phyloP scores from a whole-genome alignment of 2,113 vertebrate genomes.

The Onychostoma macrolepis region DNA sequence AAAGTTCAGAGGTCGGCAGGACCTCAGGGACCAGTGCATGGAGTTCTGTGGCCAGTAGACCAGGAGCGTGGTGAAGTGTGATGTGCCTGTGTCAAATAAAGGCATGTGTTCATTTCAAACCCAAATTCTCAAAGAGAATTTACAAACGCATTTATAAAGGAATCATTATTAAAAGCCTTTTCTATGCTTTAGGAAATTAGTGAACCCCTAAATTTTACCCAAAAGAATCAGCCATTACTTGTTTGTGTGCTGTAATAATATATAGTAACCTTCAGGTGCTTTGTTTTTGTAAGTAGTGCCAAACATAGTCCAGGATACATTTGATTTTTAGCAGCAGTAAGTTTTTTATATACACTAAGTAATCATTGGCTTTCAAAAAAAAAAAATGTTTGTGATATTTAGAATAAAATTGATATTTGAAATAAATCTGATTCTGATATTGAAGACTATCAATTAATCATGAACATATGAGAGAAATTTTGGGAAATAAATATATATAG shows the following conservation, averaged over 20 bases:
- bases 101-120: neutral
- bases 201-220: neutral
- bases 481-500: neutral
- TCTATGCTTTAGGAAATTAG: neutral
- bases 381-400: neutral
- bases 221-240: neutral
- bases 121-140: neutral
- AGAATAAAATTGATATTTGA: neutral
- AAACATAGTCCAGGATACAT: conserved; percentile 10
- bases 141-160: neutral
- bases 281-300: neutral
- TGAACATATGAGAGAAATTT: neutral
- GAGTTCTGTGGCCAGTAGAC: conserved; percentile 59
- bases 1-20: conserved; percentile 49
- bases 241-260: neutral
- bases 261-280: neutral
- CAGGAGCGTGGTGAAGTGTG: conserved; percentile 62
- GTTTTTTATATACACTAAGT: neutral
- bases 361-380: conserved; percentile 1
- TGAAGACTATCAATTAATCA: neutral
- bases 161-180: neutral
- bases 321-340: neutral
- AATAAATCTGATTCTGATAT: neutral
- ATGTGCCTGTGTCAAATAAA: neutral
- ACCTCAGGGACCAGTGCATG: conserved; percentile 57